phyloP scores from a whole-genome alignment of 1,140 invertebrate genomes.

The Spodoptera frugiperda region DNA sequence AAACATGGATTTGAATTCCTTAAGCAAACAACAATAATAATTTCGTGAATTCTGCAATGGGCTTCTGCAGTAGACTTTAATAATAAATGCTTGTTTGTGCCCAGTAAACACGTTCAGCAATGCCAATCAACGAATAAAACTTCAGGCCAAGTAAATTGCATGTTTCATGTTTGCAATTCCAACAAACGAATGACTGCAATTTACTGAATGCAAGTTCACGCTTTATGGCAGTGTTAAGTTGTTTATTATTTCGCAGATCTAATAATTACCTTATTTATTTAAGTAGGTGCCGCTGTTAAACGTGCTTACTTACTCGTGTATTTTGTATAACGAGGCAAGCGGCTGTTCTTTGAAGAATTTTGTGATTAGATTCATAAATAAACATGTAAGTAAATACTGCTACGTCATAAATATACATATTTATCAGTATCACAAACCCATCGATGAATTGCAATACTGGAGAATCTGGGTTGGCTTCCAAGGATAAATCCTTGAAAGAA shows the following conservation, averaged over 20 bases:
- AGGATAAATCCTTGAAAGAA: slow-evolving; percentile 1
- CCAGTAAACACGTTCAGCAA: slow-evolving; percentile 18
- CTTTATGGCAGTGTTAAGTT: slow-evolving; percentile 5
- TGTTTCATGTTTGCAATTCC: slow-evolving; percentile 15
- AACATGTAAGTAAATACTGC: no score
- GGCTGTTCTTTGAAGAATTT: no score
- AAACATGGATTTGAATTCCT: not conserved
- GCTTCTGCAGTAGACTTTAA: not conserved
- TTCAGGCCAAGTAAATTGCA: slow-evolving; percentile 25
- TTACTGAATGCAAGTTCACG: slow-evolving; percentile 17
- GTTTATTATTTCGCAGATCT: not conserved
- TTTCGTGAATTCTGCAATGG: no score
- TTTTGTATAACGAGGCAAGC: no score
- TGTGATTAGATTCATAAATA: no score
- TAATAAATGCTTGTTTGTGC: slow-evolving; percentile 20
- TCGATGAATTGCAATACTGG: no score
- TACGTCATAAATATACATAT: no score
- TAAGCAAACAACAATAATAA: no score
- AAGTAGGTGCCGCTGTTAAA: no score
- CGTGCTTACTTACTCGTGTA: no score
- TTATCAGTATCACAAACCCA: no score
- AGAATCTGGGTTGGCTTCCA: not conserved
- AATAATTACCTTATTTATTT: no score
- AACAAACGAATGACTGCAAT: slow-evolving; percentile 23
- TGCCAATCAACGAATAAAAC: slow-evolving; percentile 32